Conservation (phyloP, 2,888 invertebrate genomes). For the Poecilobothrus nobilitatus region DNA sequence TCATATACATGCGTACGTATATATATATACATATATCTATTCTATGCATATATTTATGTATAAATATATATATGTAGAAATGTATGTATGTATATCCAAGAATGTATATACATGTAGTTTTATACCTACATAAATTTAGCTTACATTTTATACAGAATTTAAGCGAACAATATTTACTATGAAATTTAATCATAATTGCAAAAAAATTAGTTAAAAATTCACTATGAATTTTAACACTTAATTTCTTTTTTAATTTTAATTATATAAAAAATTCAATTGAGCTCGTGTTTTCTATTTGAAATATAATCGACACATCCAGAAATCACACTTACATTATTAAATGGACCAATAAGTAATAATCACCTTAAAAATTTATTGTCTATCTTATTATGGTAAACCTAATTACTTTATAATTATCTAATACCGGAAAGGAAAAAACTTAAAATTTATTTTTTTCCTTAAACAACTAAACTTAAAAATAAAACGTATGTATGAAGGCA, state of each 20-base stretch:
- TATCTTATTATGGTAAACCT: slow-evolving; percentile 6
- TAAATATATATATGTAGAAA: neutral
- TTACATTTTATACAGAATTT: slow-evolving; percentile 3
- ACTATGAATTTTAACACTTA: neutral
- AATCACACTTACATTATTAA: neutral
- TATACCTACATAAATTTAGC: slow-evolving; percentile 6
- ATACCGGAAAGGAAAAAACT: slow-evolving; percentile 28
- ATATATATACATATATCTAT: neutral
- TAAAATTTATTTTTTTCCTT: slow-evolving; percentile 44
- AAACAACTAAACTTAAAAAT: slow-evolving; percentile 45
- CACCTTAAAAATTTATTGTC: slow-evolving; percentile 6
- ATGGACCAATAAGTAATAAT: neutral
- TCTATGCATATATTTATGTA: neutral
- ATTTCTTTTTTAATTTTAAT: neutral
- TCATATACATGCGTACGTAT: slow-evolving; percentile 4
- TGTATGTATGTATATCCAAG: neutral
- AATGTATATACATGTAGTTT: neutral
- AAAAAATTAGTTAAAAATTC: neutral
- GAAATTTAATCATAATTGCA: neutral
- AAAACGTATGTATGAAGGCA: slow-evolving; percentile 45
- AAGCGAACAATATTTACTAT: neutral
- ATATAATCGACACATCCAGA: slow-evolving; percentile 2
- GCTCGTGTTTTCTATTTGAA: slow-evolving; percentile 2
- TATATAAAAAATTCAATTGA: neutral
- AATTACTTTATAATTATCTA: slow-evolving; percentile 6